A percentile compares a stretch with the other conserved stretches of the same genome.
phyloP scores from a whole-genome alignment of 2,113 vertebrate genomes.

The Calcarius ornatus region DNA sequence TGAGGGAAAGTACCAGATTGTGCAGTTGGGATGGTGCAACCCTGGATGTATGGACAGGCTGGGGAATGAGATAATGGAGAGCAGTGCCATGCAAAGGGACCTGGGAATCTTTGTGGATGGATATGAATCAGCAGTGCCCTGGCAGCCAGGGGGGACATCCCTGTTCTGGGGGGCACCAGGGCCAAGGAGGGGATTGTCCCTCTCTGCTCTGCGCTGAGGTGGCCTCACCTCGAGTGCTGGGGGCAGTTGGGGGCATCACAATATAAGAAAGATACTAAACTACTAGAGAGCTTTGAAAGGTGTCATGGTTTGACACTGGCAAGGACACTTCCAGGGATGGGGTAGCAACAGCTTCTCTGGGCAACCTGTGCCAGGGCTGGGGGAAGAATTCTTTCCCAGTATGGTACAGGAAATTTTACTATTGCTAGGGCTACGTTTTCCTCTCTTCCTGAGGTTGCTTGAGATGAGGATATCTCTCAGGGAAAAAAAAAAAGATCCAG shows the following conservation, averaged over 20 bases:
- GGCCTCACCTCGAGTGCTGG: fast-evolving
- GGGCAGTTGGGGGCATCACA: not conserved
- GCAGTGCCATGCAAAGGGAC: not conserved
- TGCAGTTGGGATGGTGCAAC: not conserved
- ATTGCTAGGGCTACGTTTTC: not conserved
- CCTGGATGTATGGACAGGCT: not conserved
- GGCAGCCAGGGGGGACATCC: not conserved
- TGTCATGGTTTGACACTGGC: too few species aligned
- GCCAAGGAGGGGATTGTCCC: not conserved
- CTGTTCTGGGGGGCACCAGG: not conserved
- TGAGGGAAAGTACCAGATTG: not conserved
- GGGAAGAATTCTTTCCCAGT: not conserved
- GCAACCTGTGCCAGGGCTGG: not conserved
- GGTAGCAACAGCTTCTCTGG: not conserved
- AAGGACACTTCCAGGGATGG: not conserved
- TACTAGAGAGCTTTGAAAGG: not conserved
- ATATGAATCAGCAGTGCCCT: not conserved
- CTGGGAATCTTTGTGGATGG: not conserved
- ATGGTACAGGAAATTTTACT: not conserved
- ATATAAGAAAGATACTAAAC: not conserved
- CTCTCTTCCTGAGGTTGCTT: not conserved
- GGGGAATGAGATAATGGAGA: not conserved
- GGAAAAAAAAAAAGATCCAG: not conserved
- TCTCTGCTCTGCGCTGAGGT: not conserved
- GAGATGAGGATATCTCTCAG: not conserved